These are phyloP conservation scores for Natator depressus DNA, from an alignment of 2,113 vertebrate genomes.

Conservation along the genomic window DNA sequence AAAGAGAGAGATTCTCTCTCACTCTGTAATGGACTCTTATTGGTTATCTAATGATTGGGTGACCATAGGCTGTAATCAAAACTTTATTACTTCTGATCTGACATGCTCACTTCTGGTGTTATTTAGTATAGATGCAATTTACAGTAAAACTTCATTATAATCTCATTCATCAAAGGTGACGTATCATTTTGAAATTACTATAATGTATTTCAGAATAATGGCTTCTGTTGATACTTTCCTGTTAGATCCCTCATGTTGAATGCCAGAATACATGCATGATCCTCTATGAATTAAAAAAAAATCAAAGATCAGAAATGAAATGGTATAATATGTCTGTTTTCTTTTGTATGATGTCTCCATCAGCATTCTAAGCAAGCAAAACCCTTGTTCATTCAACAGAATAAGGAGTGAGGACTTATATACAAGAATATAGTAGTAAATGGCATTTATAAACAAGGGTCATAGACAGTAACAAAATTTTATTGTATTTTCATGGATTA, in stretches of 20 bases:
- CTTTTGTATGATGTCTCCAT: not conserved
- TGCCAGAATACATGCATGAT: not conserved
- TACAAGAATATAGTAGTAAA: not conserved
- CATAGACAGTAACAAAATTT: not conserved
- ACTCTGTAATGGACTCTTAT: not conserved
- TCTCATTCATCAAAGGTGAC: not conserved
- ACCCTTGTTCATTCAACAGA: not conserved
- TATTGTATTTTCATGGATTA: not conserved
- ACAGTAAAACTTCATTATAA: not conserved
- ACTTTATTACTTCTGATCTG: not conserved
- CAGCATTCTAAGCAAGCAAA: not conserved
- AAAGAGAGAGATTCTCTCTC: not conserved
- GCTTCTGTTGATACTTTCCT: not conserved
- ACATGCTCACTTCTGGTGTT: not conserved
- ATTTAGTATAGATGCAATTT: not conserved
- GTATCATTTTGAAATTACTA: not conserved
- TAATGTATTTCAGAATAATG: not conserved
- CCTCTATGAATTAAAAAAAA: not conserved
- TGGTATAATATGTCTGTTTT: not conserved
- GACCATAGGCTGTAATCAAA: not conserved
- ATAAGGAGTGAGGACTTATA: not conserved
- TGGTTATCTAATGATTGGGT: not conserved
- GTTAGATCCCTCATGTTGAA: not conserved
- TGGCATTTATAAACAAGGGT: not conserved
- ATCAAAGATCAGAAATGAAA: not conserved